A percentile compares a stretch with the other conserved stretches of the same genome.
These are phyloP conservation scores for Agriopis marginaria DNA, from an alignment of 2,888 invertebrate genomes.

Conservation along the genomic window DNA sequence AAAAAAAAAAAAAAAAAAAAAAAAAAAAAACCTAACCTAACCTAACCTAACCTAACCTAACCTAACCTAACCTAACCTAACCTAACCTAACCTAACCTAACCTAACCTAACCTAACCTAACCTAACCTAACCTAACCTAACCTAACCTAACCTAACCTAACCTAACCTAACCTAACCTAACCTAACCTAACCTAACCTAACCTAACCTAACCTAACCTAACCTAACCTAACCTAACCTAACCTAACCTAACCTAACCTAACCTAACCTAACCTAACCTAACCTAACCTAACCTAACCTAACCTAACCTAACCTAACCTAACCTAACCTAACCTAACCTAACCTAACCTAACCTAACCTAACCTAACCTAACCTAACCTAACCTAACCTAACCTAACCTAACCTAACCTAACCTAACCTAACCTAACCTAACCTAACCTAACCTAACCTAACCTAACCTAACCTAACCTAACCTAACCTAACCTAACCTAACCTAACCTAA, in stretches of 20 bases:
- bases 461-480: constrained; percentile 31
- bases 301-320: constrained; percentile 37
- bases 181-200: constrained; percentile 43
- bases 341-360: constrained; percentile 36
- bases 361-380: constrained; percentile 33
- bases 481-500: constrained; percentile 36
- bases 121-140: constrained; percentile 12
- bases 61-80: no score
- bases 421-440: constrained; percentile 30
- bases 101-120: constrained; percentile 47
- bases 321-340: constrained; percentile 37
- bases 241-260: constrained; percentile 32
- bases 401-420: constrained; percentile 28
- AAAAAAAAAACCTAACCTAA: no score
- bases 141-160: constrained; percentile 47
- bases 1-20: no score
- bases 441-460: constrained; percentile 29
- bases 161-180: constrained; percentile 50
- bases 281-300: constrained; percentile 34
- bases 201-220: constrained; percentile 31
- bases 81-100: constrained; percentile 46
- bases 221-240: constrained; percentile 20
- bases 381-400: constrained; percentile 33
- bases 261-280: constrained; percentile 30
- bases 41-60: no score